These are phyloP conservation scores for Acanthornis magna DNA, from an alignment of 2,797 vertebrate genomes.

Conservation along the genomic window DNA sequence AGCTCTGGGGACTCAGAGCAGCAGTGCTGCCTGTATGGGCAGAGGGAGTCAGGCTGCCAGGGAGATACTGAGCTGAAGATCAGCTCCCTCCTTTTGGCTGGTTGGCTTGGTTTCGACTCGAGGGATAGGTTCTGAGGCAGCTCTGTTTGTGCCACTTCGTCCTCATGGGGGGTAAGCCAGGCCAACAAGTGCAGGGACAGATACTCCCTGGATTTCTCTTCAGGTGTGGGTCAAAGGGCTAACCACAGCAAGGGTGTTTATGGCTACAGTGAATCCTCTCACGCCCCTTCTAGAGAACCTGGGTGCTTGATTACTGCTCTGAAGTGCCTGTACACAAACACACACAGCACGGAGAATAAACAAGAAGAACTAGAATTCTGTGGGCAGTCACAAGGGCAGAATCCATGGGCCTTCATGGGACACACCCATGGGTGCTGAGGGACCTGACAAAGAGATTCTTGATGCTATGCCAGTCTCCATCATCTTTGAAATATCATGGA, in stretches of 20 bases:
- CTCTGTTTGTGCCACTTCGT: background rate
- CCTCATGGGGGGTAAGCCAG: background rate
- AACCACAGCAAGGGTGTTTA: background rate
- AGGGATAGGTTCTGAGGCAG: background rate
- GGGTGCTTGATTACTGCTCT: accelerated
- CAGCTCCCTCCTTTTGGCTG: background rate
- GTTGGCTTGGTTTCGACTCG: background rate
- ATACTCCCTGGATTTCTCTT: background rate
- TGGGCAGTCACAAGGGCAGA: background rate
- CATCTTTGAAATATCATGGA: background rate
- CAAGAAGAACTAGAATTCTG: background rate
- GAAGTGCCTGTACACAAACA: background rate
- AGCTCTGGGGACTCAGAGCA: background rate
- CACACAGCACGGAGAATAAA: background rate
- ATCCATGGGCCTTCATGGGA: background rate
- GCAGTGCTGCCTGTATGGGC: background rate
- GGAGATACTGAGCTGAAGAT: background rate
- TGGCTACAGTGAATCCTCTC: background rate
- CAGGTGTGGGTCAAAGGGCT: background rate
- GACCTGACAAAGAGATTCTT: background rate
- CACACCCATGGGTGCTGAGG: accelerated
- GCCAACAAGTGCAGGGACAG: background rate
- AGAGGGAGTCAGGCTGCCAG: background rate
- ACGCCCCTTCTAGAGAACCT: background rate
- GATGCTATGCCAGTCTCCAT: background rate